Evolutionary conservation across 1,140 invertebrate genomes (phyloP), one percentile per base, ranked within the genome.

Genomic region (Apis dorsata): DNA sequence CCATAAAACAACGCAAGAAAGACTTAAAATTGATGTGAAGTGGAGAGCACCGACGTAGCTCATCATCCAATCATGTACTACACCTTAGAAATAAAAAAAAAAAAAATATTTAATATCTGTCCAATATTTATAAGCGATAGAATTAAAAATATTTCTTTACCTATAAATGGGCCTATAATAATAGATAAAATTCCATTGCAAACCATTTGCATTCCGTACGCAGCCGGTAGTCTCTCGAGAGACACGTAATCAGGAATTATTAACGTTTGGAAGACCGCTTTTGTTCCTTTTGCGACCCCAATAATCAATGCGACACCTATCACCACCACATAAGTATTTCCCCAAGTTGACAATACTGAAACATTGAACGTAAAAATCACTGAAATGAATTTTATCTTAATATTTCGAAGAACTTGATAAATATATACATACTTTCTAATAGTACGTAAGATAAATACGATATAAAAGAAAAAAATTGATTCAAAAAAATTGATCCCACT

Each of bases 191-290:
- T 91, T 28, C 95, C 95, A 72, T 94, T 94, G 49, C 95, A 89
- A 28, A 96, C 93, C 95, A 96, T 96, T 83, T 95, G 96, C 13
- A 96, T 89, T 0, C 96, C 95, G 80, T 95, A 96, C 0, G 96
- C 96, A 0, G 95, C 94, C 3, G 96, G 94, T 59, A 96, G 94
- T 86, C 94, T 94, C 81, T 96, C 95, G 12, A 96, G 94, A 1
- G 95, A 93, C 17, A 97, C 95, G 87, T 96, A 95, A 89, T 94
- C 95, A 3, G 96, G 96, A 82, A 97, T 95, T 9, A 97, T 95
- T 8, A 96, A 91, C 9, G 95, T 94, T 91, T 96, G 95, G 88
- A 96, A 97, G 0, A 97, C 96, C 63, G 96, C 95, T 77, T 96
- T 93, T 24, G 96, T 92, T 0, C 96, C 96, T 92, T 97, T 97